These are phyloP conservation scores for Myiotriccus ornatus DNA, from an alignment of 2,797 vertebrate species.

Conservation along the genomic window DNA sequence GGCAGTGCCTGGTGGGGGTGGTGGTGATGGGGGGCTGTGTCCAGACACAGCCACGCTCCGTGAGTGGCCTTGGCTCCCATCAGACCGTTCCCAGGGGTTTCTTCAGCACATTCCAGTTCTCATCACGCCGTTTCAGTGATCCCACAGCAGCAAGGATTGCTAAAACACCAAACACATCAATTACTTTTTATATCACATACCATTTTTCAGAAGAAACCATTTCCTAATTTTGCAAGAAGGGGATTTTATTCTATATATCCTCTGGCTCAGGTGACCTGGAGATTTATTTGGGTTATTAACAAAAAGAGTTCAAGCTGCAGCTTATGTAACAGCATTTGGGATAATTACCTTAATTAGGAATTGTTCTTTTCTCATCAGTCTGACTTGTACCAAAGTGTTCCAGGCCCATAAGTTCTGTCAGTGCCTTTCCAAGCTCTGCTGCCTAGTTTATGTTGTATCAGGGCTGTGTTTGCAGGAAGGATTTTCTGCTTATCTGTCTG, in stretches of 20 bases:
- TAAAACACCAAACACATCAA: neutral
- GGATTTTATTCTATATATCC: neutral
- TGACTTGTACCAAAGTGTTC: neutral
- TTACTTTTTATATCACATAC: rapidly evolving
- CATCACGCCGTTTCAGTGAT: rapidly evolving
- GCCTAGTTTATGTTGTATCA: neutral
- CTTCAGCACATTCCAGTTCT: neutral
- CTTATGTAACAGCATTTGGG: neutral
- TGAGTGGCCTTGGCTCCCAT: neutral
- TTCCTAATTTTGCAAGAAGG: neutral
- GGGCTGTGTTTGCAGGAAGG: conserved; percentile 52
- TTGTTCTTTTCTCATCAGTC: neutral
- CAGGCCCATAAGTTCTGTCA: neutral
- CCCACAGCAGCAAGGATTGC: neutral
- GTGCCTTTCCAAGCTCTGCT: neutral
- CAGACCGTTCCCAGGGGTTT: neutral
- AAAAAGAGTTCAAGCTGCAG: neutral
- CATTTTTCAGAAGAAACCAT: neutral
- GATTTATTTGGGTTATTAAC: neutral
- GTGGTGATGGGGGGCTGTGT: too few species aligned
- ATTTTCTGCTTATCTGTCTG: conserved; percentile 72
- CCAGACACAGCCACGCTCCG: neutral
- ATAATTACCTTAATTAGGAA: neutral
- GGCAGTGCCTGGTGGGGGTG: neutral
- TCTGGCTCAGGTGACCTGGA: neutral